A percentile compares a stretch with the other conserved stretches of the same genome.
Conservation (phyloP, 1,140 invertebrate species). For the Muscidifurax raptorellus region DNA sequence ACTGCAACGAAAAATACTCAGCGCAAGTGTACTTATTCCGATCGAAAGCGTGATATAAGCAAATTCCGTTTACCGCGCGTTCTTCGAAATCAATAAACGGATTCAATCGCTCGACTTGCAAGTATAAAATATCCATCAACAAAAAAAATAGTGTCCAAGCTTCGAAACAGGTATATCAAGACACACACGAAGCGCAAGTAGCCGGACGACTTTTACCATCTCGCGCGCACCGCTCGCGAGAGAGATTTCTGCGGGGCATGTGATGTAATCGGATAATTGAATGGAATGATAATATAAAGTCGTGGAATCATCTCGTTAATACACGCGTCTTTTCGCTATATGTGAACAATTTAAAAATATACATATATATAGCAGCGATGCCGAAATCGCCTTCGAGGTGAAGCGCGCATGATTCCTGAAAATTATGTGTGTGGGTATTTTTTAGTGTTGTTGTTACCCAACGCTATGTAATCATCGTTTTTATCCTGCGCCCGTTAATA, state of each 20-base stretch:
- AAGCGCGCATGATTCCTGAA: neutral
- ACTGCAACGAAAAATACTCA: too few relatives aligned
- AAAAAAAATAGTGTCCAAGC: neutral
- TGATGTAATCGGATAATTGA: conserved; percentile 34
- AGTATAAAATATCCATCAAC: neutral
- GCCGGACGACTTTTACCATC: conserved; percentile 4
- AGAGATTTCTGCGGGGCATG: neutral
- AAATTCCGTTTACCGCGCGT: neutral
- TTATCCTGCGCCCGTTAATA: neutral
- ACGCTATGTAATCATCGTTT: neutral
- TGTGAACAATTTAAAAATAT: neutral
- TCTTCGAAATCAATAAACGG: neutral
- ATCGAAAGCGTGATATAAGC: neutral
- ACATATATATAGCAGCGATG: neutral
- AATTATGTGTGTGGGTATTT: neutral
- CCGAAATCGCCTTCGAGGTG: neutral
- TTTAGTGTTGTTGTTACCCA: neutral
- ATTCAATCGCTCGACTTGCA: neutral
- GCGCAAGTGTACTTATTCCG: too few relatives aligned
- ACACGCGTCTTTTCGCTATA: neutral
- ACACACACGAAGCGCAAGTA: conserved; percentile 1
- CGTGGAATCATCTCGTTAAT: neutral
- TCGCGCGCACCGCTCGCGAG: neutral
- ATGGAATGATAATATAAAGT: conserved; percentile 7
- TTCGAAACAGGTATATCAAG: neutral